Conservation (phyloP, 2,888 invertebrate species). For the Aphodius sticticus region DNA sequence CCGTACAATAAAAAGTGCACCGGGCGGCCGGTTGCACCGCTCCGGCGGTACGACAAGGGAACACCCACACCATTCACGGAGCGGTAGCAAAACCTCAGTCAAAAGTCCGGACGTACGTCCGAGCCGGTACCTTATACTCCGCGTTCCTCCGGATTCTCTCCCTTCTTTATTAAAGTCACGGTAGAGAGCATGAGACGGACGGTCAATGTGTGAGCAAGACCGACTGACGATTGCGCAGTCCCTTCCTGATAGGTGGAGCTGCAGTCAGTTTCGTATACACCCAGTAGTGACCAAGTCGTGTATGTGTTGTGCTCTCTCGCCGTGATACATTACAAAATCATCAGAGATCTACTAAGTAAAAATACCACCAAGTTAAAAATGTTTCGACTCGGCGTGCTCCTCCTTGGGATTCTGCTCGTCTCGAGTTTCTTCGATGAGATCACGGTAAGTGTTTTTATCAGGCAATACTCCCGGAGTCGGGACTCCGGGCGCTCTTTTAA, state of each 20-base stretch:
- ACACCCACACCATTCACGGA: not conserved
- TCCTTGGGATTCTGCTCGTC: conserved; percentile 68
- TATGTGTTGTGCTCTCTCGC: conserved; percentile 51
- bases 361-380: conserved; percentile 52
- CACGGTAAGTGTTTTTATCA: conserved; percentile 60
- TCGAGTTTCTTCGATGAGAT: conserved; percentile 52
- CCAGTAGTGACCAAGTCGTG: conserved; percentile 54
- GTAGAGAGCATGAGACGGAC: conserved; percentile 38
- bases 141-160: conserved; percentile 24
- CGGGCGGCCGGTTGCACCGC: not conserved
- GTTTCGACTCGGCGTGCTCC: conserved; percentile 69
- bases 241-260: conserved; percentile 56
- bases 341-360: not conserved
- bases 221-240: conserved; percentile 50
- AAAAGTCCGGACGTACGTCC: not conserved
- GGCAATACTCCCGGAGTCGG: not conserved
- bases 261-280: conserved; percentile 56
- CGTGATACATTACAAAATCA: conserved; percentile 53
- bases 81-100: not conserved
- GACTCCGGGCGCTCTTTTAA: not conserved
- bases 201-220: conserved; percentile 46
- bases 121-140: not conserved
- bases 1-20: not conserved
- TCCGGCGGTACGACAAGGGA: not conserved
- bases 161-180: conserved; percentile 34